Evolutionary conservation across 2,888 invertebrate species (phyloP), one percentile per base, ranked within the genome.

Genomic region (Tipula helvola): DNA sequence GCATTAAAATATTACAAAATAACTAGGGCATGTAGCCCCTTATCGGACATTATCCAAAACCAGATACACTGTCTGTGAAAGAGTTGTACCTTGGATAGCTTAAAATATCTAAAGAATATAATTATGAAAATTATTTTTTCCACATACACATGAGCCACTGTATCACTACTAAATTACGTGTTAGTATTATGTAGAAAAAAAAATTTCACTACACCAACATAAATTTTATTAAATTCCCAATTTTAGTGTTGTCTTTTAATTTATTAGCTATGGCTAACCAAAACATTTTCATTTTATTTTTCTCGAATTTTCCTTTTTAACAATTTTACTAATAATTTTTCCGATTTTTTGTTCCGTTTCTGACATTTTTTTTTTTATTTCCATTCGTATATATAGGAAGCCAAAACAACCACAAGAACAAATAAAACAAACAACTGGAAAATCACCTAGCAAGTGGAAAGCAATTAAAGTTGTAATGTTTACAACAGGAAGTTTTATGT

Each of bases 401-500:
- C 12, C 57, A 36, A 86, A 42, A 84, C 44, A 87, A 13, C 86
- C 87, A 28, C 87, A 88, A 85, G 44, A 86, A n/a, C 88, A 87
- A 28, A 86, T 86, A 36, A 36, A 87, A 4, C 86, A 88, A 86
- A 88, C 88, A 28, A 87, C 88, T 16, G 88, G 88, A 42, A 89
- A 89, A 57, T 92, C 92, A 87, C 93, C 92, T 0, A 93, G 92
- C 87, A 94, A 93, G 90, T 93, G 93, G 92, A 93, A 94, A 88
- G 94, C 94, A 0, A 92, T 94, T 5, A 93, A 93, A 88, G 92
- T 95, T 18, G 94, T 95, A 0, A 89, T 93, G 89, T 92, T 94
- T 10, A 94, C 94, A 16, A 93, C 94, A 0, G 93, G 93, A 1
- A 93, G 93, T 88, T 94, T 94, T 88, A 90, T 94, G 88, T 89